Evolutionary conservation across 2,797 vertebrate species (phyloP).

Genomic region (Chrysolophus pictus): DNA sequence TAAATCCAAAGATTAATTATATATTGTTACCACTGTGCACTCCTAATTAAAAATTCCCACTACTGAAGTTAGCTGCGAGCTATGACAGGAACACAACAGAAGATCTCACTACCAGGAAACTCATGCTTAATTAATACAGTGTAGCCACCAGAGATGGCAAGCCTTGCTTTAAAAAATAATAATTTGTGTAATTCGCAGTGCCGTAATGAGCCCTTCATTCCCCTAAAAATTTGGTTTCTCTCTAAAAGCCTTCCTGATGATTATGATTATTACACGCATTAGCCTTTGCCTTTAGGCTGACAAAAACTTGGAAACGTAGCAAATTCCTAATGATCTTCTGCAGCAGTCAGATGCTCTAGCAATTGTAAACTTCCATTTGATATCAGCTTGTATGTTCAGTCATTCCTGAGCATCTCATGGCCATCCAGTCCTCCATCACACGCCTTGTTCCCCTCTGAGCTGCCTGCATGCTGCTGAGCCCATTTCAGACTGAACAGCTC

Average conservation of each 20-base stretch:
- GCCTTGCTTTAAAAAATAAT: background rate
- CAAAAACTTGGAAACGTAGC: background rate
- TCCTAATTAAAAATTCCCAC: background rate
- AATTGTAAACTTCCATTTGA: background rate
- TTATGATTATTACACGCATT: background rate
- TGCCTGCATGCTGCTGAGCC: slow-evolving; percentile 5
- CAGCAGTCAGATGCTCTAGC: background rate
- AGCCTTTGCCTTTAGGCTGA: background rate
- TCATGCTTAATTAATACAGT: background rate
- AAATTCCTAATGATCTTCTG: background rate
- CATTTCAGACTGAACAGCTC: background rate
- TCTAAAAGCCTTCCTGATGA: background rate
- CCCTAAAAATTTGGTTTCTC: background rate
- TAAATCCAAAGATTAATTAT: background rate
- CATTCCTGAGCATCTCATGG: background rate
- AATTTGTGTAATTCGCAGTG: background rate
- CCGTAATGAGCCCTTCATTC: background rate
- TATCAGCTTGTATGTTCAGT: background rate
- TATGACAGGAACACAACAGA: background rate
- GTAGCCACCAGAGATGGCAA: background rate
- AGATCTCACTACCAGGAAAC: background rate
- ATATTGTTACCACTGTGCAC: background rate
- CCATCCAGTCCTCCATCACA: background rate
- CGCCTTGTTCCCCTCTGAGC: background rate
- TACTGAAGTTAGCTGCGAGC: background rate